Evolutionary conservation across 1,140 invertebrate genomes (phyloP).

Genomic region (Drosophila sechellia): DNA sequence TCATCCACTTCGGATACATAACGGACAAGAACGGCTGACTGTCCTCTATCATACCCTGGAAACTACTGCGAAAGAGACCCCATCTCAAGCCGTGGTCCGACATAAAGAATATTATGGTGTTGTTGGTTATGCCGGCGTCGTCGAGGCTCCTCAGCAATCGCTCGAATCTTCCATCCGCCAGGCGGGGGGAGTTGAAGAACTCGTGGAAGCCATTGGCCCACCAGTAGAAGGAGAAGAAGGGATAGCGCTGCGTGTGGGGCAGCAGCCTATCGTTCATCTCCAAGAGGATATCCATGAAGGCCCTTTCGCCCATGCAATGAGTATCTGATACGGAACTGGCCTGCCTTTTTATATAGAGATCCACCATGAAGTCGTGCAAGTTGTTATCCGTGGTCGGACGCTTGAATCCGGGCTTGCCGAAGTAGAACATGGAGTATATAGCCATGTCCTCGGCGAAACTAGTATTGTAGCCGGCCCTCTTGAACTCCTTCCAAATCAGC

Average conservation of each 20-base stretch:
- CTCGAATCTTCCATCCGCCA: constrained; percentile 14
- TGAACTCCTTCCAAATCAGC: constrained; percentile 91
- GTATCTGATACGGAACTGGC: constrained; percentile 49
- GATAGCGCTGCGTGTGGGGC: constrained; percentile 53
- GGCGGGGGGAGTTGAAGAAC: constrained; percentile 34
- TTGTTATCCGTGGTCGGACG: constrained; percentile 14
- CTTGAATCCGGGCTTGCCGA: constrained; percentile 89
- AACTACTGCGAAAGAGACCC: constrained; percentile 85
- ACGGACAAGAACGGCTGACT: constrained; percentile 92
- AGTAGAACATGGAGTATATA: constrained; percentile 91
- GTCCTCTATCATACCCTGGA: constrained; percentile 92
- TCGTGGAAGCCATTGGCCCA: constrained; percentile 28
- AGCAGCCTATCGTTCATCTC: constrained; percentile 89
- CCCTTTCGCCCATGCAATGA: constrained; percentile 85
- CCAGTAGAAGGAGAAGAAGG: constrained; percentile 49
- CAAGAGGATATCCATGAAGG: constrained; percentile 82
- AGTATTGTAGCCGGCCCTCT: constrained; percentile 89
- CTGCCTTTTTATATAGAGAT: constrained; percentile 69
- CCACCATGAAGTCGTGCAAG: constrained; percentile 14
- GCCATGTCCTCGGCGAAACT: constrained; percentile 91
- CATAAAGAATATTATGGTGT: constrained; percentile 44
- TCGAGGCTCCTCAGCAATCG: constrained; percentile 4
- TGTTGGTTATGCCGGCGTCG: constrained; percentile 26
- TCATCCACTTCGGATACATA: constrained; percentile 90
- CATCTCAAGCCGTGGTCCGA: constrained; percentile 36